These are phyloP conservation scores for Anthopleura xanthogrammica DNA, from an alignment of 92 coral and sea anemone species.

Conservation along the genomic window DNA sequence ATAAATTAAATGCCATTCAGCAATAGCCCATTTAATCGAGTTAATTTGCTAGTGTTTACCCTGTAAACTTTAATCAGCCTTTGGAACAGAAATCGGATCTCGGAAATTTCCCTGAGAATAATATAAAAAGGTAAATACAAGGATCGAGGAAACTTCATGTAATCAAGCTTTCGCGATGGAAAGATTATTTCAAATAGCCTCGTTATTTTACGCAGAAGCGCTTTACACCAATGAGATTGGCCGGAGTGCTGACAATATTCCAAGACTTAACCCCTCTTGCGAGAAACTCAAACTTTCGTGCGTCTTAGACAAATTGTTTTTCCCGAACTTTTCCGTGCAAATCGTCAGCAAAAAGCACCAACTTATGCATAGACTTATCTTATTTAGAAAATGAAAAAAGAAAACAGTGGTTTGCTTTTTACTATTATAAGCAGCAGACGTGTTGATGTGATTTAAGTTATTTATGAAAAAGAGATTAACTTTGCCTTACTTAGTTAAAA, in stretches of 20 bases:
- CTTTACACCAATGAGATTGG: neutral
- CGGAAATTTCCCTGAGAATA: constrained; percentile 5
- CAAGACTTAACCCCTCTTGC: neutral
- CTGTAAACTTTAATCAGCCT: constrained; percentile 3
- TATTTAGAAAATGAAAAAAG: neutral
- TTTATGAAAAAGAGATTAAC: constrained; percentile 23
- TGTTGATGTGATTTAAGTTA: constrained; percentile 22
- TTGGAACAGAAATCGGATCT: constrained; percentile 10
- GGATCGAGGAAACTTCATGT: constrained; percentile 19
- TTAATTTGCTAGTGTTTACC: constrained; percentile 3
- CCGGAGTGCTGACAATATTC: neutral
- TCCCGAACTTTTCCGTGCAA: neutral
- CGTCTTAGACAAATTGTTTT: neutral
- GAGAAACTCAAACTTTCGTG: neutral
- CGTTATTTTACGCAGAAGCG: neutral
- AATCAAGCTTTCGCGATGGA: constrained; percentile 18
- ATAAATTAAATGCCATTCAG: neutral
- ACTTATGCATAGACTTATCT: neutral
- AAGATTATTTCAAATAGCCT: neutral
- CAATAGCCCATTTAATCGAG: constrained; percentile 10
- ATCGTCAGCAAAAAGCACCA: neutral
- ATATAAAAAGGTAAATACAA: constrained; percentile 10
- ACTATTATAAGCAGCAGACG: constrained; percentile 14
- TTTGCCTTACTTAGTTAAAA: constrained; percentile 1
- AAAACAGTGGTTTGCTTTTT: neutral